phyloP scores from a whole-genome alignment of 2,888 invertebrate genomes.

The Athalia cordata region DNA sequence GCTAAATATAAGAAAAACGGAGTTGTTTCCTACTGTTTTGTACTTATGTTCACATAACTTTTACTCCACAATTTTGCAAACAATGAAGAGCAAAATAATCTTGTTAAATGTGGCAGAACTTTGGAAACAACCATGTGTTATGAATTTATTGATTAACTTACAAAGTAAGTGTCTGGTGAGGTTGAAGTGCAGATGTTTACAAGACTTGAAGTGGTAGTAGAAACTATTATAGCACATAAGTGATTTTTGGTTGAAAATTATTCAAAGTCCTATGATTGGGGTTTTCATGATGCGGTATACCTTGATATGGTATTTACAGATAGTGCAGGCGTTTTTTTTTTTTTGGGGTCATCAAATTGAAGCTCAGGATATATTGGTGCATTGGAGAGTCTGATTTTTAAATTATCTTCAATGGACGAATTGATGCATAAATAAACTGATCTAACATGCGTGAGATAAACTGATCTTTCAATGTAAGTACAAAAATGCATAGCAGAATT shows the following conservation, averaged over 20 bases:
- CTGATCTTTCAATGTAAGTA: conserved; percentile 7
- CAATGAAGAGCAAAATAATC: no score
- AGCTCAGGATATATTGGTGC: conserved; percentile 23
- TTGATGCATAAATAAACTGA: conserved; percentile 17
- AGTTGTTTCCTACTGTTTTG: no score
- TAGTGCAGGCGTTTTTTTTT: conserved; percentile 23
- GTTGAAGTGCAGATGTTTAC: not conserved
- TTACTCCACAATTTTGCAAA: no score
- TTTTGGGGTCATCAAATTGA: conserved; percentile 35
- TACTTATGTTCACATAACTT: no score
- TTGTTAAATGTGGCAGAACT: no score
- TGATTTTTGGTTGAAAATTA: not conserved
- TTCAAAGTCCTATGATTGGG: not conserved
- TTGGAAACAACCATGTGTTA: no score
- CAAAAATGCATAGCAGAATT: not conserved
- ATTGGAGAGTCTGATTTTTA: conserved; percentile 2
- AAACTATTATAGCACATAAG: not conserved
- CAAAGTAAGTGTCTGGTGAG: no score
- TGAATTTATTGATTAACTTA: no score
- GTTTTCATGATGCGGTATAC: conserved; percentile 14
- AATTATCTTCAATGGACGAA: not conserved
- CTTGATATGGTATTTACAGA: conserved; percentile 38
- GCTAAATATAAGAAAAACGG: no score
- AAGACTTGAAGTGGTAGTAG: not conserved
- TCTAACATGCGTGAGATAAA: conserved; percentile 9